A percentile compares a stretch with the other conserved stretches of the same genome.
phyloP scores from a whole-genome alignment of 2,888 invertebrate genomes.

The Lordiphosa fenestrarum region DNA sequence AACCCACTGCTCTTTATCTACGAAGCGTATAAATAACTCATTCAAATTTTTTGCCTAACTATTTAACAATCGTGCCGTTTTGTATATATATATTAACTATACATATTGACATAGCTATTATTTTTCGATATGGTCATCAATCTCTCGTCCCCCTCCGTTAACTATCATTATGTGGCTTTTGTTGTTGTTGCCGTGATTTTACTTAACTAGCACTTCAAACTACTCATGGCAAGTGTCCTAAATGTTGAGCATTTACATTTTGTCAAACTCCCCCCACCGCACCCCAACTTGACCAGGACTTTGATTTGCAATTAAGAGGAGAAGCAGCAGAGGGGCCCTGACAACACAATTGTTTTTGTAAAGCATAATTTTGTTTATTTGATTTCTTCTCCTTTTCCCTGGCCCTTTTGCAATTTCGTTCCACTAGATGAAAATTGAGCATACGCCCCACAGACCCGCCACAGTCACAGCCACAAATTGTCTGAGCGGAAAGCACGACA shows the following conservation, averaged over 20 bases:
- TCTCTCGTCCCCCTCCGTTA: conserved; percentile 8
- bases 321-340: conserved; percentile 8
- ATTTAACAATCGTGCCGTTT: conserved; percentile 39
- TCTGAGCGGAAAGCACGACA: conserved; percentile 16
- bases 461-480: neutral
- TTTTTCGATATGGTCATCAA: conserved; percentile 27
- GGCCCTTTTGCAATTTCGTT: no score
- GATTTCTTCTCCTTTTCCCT: no score
- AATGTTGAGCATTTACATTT: conserved; percentile 12
- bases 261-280: neutral
- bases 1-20: conserved; percentile 36
- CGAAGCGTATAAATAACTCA: conserved; percentile 58
- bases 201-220: conserved; percentile 10
- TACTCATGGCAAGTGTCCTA: conserved; percentile 8
- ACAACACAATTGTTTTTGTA: no score
- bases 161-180: neutral
- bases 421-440: neutral
- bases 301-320: conserved; percentile 34
- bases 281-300: neutral
- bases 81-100: conserved; percentile 9
- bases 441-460: conserved; percentile 4
- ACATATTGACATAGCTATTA: conserved; percentile 9
- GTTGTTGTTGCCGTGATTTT: conserved; percentile 11
- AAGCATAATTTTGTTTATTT: no score
- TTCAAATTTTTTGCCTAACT: conserved; percentile 38